These are phyloP conservation scores for Ligdia adustata DNA, from an alignment of 2,888 invertebrate genomes.

Conservation along the genomic window DNA sequence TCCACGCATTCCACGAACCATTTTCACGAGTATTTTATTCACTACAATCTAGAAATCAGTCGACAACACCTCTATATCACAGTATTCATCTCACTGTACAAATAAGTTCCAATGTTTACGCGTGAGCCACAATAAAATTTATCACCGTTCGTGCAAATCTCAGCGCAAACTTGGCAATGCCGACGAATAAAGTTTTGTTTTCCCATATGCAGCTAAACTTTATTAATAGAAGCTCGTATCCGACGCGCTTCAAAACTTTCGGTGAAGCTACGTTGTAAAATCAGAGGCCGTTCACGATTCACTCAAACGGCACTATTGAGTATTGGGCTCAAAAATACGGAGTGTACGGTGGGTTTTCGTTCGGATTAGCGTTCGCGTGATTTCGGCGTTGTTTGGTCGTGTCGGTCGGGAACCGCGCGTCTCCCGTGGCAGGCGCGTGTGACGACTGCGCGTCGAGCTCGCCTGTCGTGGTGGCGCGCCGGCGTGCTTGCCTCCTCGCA, in stretches of 20 bases:
- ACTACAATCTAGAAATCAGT: constrained; percentile 49
- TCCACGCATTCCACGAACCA: constrained; percentile 79
- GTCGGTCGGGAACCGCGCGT: constrained; percentile 62
- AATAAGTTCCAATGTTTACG: constrained; percentile 63
- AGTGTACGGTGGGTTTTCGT: constrained; percentile 65
- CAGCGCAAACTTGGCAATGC: constrained; percentile 74
- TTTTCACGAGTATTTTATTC: constrained; percentile 52
- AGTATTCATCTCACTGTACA: constrained; percentile 58
- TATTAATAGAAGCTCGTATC: constrained; percentile 67
- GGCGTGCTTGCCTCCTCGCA: constrained; percentile 62
- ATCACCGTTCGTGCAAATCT: constrained; percentile 67
- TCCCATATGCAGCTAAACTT: constrained; percentile 58
- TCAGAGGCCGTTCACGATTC: constrained; percentile 37
- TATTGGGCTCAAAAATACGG: constrained; percentile 48
- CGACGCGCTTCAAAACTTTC: constrained; percentile 48
- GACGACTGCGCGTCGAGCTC: constrained; percentile 60
- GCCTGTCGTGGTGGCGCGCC: no score
- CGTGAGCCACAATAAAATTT: constrained; percentile 61
- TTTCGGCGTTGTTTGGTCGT: constrained; percentile 60
- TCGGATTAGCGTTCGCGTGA: constrained; percentile 64
- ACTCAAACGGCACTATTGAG: constrained; percentile 41
- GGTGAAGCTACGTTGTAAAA: constrained; percentile 36
- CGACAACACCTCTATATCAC: constrained; percentile 48
- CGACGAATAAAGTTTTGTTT: constrained; percentile 66
- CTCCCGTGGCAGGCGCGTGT: constrained; percentile 60